Evolutionary conservation across 2,888 invertebrate genomes (phyloP), one percentile per base, ranked within the genome.

Genomic region (Selenia dentaria): DNA sequence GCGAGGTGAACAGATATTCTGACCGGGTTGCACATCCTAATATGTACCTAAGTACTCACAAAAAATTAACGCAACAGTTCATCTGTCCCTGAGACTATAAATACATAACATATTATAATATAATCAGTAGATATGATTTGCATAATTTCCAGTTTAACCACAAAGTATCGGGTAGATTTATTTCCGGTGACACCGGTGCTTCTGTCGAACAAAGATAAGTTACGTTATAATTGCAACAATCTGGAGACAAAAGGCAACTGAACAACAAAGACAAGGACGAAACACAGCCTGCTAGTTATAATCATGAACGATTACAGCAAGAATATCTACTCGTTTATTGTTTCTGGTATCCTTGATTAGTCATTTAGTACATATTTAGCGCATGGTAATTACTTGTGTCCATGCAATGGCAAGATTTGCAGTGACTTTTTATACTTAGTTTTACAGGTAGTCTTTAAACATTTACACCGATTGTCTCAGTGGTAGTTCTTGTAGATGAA

Each of bases 281-380:
- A 12, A 14, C 2, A 31, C 14, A 11, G 26, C 22, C 42, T 9
- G 35, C 22, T 36, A 26, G 35, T 28, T 39, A 47, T 37, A 40
- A 42, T 41, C 40, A 20, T 14, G 35, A 47, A 31, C 38, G 16
- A 51, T 49, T 46, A 37, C 41, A 34, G 33, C 28, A 33, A 44
- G 25, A 35, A 35, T 35, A 26, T 25, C 25, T 42, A 41, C 25
- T 16, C 22, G 28, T 37, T 40, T 46, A 53, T 49, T 43, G 49
- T 49, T 32, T 49, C 26, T 37, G 34, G 39, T 29, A 40, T 43
- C 37, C 50, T 49, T 53, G 38, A 38, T 51, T 48, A 41, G 50
- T 48, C 29, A 44, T 54, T 40, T 40, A 29, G 24, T 39, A 33
- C 27, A 14, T 38, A 28, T 33, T 28, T n/a, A 27, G 16, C 27